These are phyloP conservation scores for Caradrina kadenii DNA, from an alignment of 2,888 invertebrate species.

Conservation along the genomic window DNA sequence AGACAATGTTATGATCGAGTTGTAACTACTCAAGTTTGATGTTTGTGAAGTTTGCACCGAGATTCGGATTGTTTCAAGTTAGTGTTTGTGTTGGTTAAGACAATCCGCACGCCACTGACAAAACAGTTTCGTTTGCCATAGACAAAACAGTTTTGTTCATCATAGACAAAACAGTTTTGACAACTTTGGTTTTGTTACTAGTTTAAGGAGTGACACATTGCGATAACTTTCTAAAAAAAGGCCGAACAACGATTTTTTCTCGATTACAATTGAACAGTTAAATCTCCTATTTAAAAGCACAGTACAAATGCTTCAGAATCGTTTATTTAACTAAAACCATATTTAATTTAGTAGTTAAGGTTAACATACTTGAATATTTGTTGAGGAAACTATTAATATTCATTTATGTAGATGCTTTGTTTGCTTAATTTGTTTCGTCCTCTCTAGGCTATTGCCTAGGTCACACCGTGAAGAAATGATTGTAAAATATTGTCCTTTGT, in stretches of 20 bases:
- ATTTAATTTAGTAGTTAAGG: slow-evolving; percentile 26
- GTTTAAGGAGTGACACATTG: too few species aligned
- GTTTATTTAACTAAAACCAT: slow-evolving; percentile 29
- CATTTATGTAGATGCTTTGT: slow-evolving; percentile 41
- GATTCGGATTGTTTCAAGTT: slow-evolving; percentile 46
- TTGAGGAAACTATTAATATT: slow-evolving; percentile 47
- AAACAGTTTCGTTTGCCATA: not conserved
- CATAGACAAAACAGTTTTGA: not conserved
- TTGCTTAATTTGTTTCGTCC: slow-evolving; percentile 41
- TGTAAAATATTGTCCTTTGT: slow-evolving; percentile 37
- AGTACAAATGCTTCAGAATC: slow-evolving; percentile 1
- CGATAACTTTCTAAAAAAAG: too few species aligned
- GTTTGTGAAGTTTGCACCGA: slow-evolving; percentile 39
- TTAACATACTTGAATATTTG: slow-evolving; percentile 17
- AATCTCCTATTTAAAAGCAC: too few species aligned
- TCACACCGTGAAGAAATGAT: slow-evolving; percentile 22
- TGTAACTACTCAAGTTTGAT: slow-evolving; percentile 51
- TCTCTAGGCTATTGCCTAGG: slow-evolving; percentile 29
- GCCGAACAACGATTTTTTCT: too few species aligned
- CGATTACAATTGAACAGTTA: not conserved
- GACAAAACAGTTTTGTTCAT: not conserved
- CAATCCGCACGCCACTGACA: slow-evolving; percentile 5
- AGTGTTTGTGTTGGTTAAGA: slow-evolving; percentile 17
- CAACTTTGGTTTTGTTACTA: too few species aligned
- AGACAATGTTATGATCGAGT: slow-evolving; percentile 61